Evolutionary conservation across 2,797 vertebrate species (phyloP).

Genomic region (Aratinga solstitialis): DNA sequence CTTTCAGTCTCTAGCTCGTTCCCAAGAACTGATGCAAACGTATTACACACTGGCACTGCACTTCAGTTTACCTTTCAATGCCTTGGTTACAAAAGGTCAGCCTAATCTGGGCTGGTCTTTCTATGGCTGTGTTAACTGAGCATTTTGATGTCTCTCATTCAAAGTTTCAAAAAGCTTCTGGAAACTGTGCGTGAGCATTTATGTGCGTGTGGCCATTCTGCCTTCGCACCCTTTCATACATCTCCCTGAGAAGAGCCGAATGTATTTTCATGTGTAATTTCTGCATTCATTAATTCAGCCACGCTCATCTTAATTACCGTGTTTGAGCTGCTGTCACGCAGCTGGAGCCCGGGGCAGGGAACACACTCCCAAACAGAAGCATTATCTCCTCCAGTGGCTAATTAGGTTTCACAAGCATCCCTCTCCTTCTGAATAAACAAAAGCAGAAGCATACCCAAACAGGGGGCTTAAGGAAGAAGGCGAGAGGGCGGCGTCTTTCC

Average conservation of each 20-base stretch:
- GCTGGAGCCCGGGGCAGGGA: slow-evolving; percentile 20
- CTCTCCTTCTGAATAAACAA: neutral
- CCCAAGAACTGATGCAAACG: slow-evolving; percentile 11
- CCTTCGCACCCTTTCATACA: neutral
- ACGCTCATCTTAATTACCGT: slow-evolving; percentile 14
- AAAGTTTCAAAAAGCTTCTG: slow-evolving; percentile 43
- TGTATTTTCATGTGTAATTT: neutral
- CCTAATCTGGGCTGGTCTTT: neutral
- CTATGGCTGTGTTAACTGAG: neutral
- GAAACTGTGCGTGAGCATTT: neutral
- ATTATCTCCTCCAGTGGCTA: slow-evolving; percentile 18
- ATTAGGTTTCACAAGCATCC: slow-evolving; percentile 41
- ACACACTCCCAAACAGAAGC: neutral
- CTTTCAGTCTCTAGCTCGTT: slow-evolving; percentile 3
- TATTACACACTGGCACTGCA: neutral
- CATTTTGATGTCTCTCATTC: neutral
- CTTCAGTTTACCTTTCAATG: slow-evolving; percentile 22
- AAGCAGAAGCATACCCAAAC: neutral
- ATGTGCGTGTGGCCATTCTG: neutral
- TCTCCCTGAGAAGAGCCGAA: neutral
- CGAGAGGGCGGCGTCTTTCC: neutral
- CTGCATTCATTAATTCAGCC: slow-evolving; percentile 5
- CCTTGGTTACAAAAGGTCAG: slow-evolving; percentile 31
- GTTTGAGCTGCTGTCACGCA: slow-evolving; percentile 31
- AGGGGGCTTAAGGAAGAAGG: neutral